phyloP scores from a whole-genome alignment of 2,797 vertebrate genomes.

The Eremophila alpestris region DNA sequence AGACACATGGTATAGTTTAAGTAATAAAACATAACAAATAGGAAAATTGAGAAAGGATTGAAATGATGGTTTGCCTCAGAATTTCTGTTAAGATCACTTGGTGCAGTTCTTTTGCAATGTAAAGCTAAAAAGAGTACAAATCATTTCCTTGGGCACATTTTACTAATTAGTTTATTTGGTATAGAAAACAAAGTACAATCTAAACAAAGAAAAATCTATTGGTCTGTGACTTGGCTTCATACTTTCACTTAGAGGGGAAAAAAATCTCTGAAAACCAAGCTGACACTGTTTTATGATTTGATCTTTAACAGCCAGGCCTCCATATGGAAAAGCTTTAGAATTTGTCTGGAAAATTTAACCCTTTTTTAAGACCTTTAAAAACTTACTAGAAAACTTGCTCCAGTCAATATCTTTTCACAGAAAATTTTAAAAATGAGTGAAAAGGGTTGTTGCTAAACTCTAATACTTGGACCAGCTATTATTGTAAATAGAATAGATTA shows the following conservation, averaged over 20 bases:
- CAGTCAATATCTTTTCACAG: not conserved
- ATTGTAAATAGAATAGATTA: not conserved
- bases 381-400: not conserved
- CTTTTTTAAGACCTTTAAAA: not conserved
- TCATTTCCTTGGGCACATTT: not conserved
- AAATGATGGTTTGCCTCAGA: not conserved
- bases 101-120: not conserved
- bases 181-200: not conserved
- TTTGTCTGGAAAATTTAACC: not conserved
- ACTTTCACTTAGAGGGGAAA: not conserved
- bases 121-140: not conserved
- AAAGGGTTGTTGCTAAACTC: not conserved
- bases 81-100: not conserved
- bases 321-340: slow-evolving; percentile 23
- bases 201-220: not conserved
- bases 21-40: not conserved
- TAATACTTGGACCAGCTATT: not conserved
- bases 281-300: slow-evolving; percentile 1
- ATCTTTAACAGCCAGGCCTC: not conserved
- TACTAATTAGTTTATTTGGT: not conserved
- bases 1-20: not conserved
- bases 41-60: not conserved
- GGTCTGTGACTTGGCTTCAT: not conserved
- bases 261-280: not conserved
- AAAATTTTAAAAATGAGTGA: not conserved